Conservation (phyloP, 1,140 invertebrate species). For the Calosoma granatense region DNA sequence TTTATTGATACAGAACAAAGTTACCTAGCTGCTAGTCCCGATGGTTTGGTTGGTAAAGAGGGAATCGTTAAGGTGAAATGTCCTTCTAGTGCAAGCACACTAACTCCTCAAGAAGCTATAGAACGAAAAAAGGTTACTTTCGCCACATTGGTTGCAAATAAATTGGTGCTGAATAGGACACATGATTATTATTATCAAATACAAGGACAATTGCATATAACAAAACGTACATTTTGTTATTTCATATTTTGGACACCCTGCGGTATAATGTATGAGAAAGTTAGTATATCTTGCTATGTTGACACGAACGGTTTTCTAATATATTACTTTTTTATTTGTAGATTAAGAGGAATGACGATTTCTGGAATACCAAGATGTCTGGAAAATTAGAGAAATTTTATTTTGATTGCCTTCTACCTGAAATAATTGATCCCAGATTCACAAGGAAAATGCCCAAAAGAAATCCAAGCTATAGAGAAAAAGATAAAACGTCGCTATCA, state of each 20-base stretch:
- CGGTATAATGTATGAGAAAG: not conserved
- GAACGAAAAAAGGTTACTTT: constrained; percentile 13
- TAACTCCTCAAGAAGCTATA: constrained; percentile 11
- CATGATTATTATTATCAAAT: constrained; percentile 21
- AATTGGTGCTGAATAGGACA: constrained; percentile 14
- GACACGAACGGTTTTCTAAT: not conserved
- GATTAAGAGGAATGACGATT: not conserved
- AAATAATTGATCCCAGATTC: constrained; percentile 12
- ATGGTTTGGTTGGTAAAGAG: constrained; percentile 33
- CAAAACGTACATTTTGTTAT: constrained; percentile 11
- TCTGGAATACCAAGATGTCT: not conserved
- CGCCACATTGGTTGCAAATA: constrained; percentile 1
- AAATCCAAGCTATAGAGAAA: constrained; percentile 12
- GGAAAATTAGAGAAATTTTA: constrained; percentile 1
- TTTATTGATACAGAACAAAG: constrained; percentile 28
- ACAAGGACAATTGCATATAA: constrained; percentile 19
- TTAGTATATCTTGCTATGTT: not conserved
- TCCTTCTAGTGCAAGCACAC: constrained; percentile 6
- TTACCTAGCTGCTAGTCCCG: constrained; percentile 32
- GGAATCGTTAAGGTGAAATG: constrained; percentile 15
- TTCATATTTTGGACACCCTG: constrained; percentile 12
- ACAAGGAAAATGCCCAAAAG: constrained; percentile 8
- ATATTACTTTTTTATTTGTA: too few species aligned
- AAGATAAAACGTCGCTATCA: too few species aligned
- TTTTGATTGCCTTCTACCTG: constrained; percentile 1